Percentiles rank a stretch among this genome's conserved stretches.
Conservation (phyloP, 1,140 invertebrate genomes). For the Heliothis subflexa region DNA sequence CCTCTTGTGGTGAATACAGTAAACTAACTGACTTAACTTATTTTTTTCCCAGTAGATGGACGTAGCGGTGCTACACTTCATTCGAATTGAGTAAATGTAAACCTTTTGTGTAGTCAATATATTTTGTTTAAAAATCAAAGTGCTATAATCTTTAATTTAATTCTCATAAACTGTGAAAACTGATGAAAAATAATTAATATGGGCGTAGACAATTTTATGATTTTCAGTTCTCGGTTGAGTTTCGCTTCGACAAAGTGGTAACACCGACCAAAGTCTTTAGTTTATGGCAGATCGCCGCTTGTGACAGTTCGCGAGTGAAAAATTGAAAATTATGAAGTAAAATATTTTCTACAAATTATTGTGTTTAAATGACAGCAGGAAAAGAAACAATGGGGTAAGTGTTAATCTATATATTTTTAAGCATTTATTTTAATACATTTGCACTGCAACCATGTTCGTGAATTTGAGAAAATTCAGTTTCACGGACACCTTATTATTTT, state of each 20-base stretch:
- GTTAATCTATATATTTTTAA: slow-evolving; percentile 44
- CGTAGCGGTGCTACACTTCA: neutral
- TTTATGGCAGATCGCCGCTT: slow-evolving; percentile 72
- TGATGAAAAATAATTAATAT: neutral
- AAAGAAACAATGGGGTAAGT: slow-evolving; percentile 89
- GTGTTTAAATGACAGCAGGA: slow-evolving; percentile 88
- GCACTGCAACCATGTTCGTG: slow-evolving; percentile 26
- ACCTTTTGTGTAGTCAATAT: too few species aligned
- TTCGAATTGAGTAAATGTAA: too few species aligned
- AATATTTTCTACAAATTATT: slow-evolving; percentile 77
- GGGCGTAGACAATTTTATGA: slow-evolving; percentile 2
- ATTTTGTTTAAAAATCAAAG: neutral
- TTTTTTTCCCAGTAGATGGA: neutral
- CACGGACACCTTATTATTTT: slow-evolving; percentile 74
- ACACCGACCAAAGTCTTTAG: slow-evolving; percentile 59
- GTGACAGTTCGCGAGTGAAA: slow-evolving; percentile 81
- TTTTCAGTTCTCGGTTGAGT: neutral
- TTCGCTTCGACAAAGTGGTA: slow-evolving; percentile 43
- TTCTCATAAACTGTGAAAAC: too few species aligned
- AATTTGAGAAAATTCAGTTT: slow-evolving; percentile 60
- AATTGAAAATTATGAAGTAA: slow-evolving; percentile 84
- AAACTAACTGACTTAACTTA: too few species aligned
- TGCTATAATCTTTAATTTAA: neutral
- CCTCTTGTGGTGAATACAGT: neutral
- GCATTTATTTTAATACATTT: slow-evolving; percentile 39